phyloP scores from a whole-genome alignment of 1,140 invertebrate genomes.

The Drosophila nigromelanica region DNA sequence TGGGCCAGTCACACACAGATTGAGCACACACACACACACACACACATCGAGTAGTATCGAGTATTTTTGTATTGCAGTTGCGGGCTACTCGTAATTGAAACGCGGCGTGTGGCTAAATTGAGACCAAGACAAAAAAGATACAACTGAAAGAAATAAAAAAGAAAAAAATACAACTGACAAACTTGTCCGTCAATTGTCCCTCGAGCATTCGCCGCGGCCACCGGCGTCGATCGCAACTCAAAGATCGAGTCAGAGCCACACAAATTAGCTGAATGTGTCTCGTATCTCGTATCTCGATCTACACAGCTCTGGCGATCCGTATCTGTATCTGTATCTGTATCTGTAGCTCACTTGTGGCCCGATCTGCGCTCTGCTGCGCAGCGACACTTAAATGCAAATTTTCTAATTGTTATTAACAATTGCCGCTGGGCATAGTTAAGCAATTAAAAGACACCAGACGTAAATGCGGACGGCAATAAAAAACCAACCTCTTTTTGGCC shows the following conservation, averaged over 20 bases:
- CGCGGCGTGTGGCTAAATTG: conserved; percentile 70
- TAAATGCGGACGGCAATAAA: conserved; percentile 24
- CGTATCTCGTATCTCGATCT: conserved; percentile 39
- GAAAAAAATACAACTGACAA: conserved; percentile 18
- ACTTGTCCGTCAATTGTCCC: conserved; percentile 38
- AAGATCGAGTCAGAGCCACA: conserved; percentile 55
- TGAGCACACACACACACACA: conserved; percentile 2
- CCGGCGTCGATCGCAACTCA: conserved; percentile 56
- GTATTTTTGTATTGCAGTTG: background rate
- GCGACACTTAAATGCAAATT: conserved; percentile 63
- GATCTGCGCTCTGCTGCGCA: background rate
- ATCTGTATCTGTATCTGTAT: background rate
- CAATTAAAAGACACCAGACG: conserved; percentile 72
- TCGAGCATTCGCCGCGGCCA: conserved; percentile 52
- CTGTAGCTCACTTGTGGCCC: conserved; percentile 12
- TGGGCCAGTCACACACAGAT: conserved; percentile 5
- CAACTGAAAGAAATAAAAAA: background rate
- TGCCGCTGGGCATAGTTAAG: conserved; percentile 76
- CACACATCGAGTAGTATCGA: background rate
- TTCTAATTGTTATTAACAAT: conserved; percentile 80
- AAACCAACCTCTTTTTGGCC: conserved; percentile 20
- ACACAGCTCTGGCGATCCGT: conserved; percentile 30
- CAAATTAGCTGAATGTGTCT: conserved; percentile 58
- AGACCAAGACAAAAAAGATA: conserved; percentile 29
- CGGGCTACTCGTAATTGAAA: conserved; percentile 55